These are phyloP conservation scores for Elaphurus davidianus DNA, from an alignment of 2,113 vertebrate species.

Conservation along the genomic window DNA sequence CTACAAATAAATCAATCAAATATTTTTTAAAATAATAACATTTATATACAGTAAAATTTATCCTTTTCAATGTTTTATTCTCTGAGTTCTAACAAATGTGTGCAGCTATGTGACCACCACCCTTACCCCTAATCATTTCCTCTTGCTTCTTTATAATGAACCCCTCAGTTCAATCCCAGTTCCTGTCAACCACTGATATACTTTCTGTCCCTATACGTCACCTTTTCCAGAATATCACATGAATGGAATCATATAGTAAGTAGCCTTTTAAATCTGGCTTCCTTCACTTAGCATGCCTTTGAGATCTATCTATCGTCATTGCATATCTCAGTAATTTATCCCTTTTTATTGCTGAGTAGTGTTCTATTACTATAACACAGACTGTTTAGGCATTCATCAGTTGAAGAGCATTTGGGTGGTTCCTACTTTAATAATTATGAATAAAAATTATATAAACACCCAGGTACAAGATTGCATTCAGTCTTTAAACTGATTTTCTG, in stretches of 20 bases:
- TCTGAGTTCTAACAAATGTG: not conserved
- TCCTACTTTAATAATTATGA: not conserved
- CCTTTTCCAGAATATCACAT: not conserved
- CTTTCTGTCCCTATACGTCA: not conserved
- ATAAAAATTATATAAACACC: not conserved
- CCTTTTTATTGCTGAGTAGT: not conserved
- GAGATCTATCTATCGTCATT: not conserved
- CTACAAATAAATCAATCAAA: not conserved
- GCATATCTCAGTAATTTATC: not conserved
- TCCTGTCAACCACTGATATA: not conserved
- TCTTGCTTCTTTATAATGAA: not conserved
- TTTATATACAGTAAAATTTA: not conserved
- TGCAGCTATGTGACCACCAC: not conserved
- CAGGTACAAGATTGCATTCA: not conserved
- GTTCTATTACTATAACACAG: not conserved
- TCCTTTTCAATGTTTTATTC: not conserved
- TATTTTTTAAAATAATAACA: not conserved
- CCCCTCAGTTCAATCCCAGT: not conserved
- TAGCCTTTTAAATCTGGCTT: not conserved
- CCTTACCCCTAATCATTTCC: not conserved
- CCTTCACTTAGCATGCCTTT: not conserved
- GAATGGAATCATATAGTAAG: not conserved
- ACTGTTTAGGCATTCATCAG: not conserved
- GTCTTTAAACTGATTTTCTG: not conserved
- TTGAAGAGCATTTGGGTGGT: not conserved